Base-by-base conservation (phyloP, 2,797 vertebrate genomes). In the Onychomys arenicola region DNA sequence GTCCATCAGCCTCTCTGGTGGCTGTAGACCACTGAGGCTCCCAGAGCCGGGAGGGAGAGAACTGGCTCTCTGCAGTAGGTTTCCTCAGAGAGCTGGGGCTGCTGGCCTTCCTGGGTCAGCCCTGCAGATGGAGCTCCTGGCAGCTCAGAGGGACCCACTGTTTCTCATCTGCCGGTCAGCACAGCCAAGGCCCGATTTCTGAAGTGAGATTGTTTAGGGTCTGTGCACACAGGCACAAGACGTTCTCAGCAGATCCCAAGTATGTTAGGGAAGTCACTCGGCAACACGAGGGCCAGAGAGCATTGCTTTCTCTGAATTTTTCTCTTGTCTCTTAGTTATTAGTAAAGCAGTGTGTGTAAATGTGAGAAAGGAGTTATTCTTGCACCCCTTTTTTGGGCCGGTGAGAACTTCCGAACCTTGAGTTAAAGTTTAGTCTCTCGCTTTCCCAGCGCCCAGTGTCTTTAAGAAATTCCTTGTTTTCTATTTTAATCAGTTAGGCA, bases 41-140 rank as follows among this genome's bases (percentile, higher is more conserved):
- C n/a, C 75, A n/a, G 19, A 9, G 14, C 52, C 1, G 14, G 94
- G 59, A 40, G 17, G 10, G 23, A 71, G 27, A n/a, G 21, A 8
- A 43, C 29, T 14, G 69, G 19, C 32, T 32, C 29, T 75, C 46
- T 21, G 55, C 37, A 32, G 0, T 29, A 13, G 87, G 52, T 40
- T 43, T 57, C 67, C 85, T 40, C 49, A 6, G 65, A 40, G 21
- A 29, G 16, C 52, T 8, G 4, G 6, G 81, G n/a, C 65, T 76
- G 16, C 52, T 37, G 27, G 25, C 65, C 46, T 63, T 88, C 17
- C 73, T 83, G 84, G 61, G 71, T 65, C 81, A 73, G 83, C 77
- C 40, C 80, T 96, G 57, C 29, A 6, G 1, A 89, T 83, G 0
- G 1, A 87, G 78, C 87, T 96, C 76, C 92, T 95, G 96, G 96